Conservation (phyloP, 2,888 invertebrate species). For the Andrena marginata region DNA sequence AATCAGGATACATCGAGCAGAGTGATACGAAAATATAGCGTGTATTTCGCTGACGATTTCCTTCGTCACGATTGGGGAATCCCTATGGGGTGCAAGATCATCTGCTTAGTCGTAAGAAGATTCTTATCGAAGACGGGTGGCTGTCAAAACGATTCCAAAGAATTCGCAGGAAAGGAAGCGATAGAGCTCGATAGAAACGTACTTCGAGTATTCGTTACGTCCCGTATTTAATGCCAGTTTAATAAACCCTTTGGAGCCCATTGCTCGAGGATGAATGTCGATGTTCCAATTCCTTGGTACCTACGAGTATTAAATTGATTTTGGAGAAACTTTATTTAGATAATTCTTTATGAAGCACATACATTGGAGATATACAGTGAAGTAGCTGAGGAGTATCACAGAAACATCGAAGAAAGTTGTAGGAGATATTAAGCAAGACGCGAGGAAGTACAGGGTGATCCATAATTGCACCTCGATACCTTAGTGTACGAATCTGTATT, state of each 20-base stretch:
- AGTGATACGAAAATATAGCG: constrained; percentile 42
- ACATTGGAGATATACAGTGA: not conserved
- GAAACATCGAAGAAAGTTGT: not conserved
- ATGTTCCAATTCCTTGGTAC: not conserved
- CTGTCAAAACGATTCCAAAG: not conserved
- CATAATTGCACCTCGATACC: not conserved
- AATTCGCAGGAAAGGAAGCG: not conserved
- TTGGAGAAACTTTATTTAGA: constrained; percentile 9
- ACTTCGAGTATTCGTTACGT: not conserved
- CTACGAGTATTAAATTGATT: not conserved
- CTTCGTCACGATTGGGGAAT: constrained; percentile 14
- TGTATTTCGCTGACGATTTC: not conserved
- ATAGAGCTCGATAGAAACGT: constrained; percentile 14
- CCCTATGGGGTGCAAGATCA: constrained; percentile 16
- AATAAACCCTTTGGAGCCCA: constrained; percentile 45
- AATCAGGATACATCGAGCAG: constrained; percentile 23
- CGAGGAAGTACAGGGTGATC: not conserved
- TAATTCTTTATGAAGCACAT: constrained; percentile 6
- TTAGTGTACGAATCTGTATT: not conserved
- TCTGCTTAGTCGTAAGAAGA: constrained; percentile 10
- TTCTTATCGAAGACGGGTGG: not conserved
- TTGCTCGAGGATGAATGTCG: not conserved
- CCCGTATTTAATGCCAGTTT: not conserved
- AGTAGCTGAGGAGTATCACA: not conserved
- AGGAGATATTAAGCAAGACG: not conserved